phyloP scores from a whole-genome alignment of 2,113 vertebrate genomes.

The Tupaia tana region DNA sequence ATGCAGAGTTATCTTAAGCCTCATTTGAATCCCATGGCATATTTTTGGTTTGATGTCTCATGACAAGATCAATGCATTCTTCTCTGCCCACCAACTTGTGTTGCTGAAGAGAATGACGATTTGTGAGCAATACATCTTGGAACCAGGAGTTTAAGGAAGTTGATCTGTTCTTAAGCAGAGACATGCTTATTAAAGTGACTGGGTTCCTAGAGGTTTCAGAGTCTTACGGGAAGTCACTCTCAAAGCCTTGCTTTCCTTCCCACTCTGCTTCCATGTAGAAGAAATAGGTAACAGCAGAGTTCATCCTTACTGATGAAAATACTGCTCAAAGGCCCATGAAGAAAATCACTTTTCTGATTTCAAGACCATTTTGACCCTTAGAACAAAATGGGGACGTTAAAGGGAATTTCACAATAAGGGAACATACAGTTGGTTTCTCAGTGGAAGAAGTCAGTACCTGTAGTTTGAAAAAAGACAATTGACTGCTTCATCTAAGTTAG shows the following conservation, averaged over 20 bases:
- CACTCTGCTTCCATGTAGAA: background rate
- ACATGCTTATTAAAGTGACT: background rate
- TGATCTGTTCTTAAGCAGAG: background rate
- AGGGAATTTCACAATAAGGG: background rate
- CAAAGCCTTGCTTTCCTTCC: background rate
- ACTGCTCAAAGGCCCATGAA: background rate
- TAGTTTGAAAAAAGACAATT: background rate
- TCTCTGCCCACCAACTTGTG: background rate
- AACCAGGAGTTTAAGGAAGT: background rate
- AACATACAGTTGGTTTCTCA: background rate
- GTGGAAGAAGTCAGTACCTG: background rate
- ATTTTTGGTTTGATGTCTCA: constrained; percentile 17
- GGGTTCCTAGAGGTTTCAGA: background rate
- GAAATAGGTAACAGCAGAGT: background rate
- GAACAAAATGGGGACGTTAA: background rate
- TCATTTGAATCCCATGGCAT: background rate
- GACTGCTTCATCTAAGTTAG: background rate
- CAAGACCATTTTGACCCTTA: background rate
- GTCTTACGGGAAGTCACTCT: background rate
- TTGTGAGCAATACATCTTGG: background rate
- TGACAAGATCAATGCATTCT: background rate
- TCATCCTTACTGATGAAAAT: background rate
- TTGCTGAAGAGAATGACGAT: background rate
- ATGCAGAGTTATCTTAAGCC: background rate
- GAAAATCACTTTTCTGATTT: too few relatives aligned